These are phyloP conservation scores for Clupea harengus DNA, from an alignment of 2,113 vertebrate genomes.

Conservation along the genomic window DNA sequence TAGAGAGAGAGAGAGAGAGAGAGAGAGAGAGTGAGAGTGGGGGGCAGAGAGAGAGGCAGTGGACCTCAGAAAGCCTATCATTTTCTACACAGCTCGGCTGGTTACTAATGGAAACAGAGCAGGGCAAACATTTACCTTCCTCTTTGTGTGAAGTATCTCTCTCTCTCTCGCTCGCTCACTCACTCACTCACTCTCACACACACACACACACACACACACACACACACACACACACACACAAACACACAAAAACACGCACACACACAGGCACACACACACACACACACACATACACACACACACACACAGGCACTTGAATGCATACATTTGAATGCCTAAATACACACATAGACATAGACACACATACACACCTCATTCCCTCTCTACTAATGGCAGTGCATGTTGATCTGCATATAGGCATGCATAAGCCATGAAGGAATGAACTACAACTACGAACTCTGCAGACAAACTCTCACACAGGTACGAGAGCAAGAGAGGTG, in stretches of 20 bases:
- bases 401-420: background rate
- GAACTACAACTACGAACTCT: background rate
- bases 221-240: background rate
- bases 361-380: background rate
- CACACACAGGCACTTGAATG: background rate
- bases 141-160: constrained; percentile 67
- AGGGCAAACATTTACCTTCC: constrained; percentile 66
- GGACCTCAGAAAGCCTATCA: background rate
- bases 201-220: background rate
- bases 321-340: background rate
- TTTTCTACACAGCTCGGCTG: constrained; percentile 30
- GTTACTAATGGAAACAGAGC: constrained; percentile 71
- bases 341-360: background rate
- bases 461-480: constrained; percentile 1
- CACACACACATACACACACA: background rate
- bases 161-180: constrained; percentile 7
- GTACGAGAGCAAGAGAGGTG: background rate
- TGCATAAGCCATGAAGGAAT: background rate
- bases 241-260: background rate
- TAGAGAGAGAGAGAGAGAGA: background rate
- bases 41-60: background rate
- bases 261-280: background rate
- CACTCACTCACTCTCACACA: background rate
- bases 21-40: background rate
- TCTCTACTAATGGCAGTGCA: background rate